Evolutionary conservation across 2,797 vertebrate genomes (phyloP), one percentile per base, ranked within the genome.

Genomic region (Chloroceryle inda): DNA sequence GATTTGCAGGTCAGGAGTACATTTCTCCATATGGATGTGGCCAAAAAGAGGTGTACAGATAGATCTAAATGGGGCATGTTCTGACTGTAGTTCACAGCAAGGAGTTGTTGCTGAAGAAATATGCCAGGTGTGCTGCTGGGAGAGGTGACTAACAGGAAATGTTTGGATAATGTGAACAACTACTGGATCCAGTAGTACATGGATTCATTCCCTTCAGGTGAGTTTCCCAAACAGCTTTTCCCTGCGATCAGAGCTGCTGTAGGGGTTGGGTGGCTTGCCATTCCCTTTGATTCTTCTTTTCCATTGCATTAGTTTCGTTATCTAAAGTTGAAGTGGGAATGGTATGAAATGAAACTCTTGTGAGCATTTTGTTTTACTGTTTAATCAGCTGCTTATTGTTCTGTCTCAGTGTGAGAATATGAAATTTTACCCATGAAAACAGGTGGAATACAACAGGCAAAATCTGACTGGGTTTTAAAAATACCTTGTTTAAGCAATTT

Each of bases 41-140:
- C 19, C 12, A 15, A 4, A 50, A 40, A 38, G 56, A 7, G 40
- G 7, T 0, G 7, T 12, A 2, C 8, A 4, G 33, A 5, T 17
- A 4, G 33, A 5, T 17, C 15, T 29, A 2, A 52, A 16, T 1
- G 20, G 44, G 13, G 1, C 17, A 3, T 58, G 14, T 50, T 50
- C 23, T 20, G 27, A 2, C 3, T n/a, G 77, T 53, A 49, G 42
- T 26, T 79, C 45, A 3, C 29, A 9, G 67, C 8, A 19, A 38
- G 14, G 23, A 14, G 44, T 8, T 14, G 1, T 13, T 26, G 40
- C 37, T 72, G 44, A 33, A 61, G 68, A 47, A 62, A 15, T 1
- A 8, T 8, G 61, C 27, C 44, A 42, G 42, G 45, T 8, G 12
- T 56, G 69, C 63, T 8, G 40, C 22, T 44, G 47, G 45, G 29